Evolutionary conservation across 2,113 vertebrate genomes (phyloP), one percentile per base, ranked within the genome.

Genomic region (Xerus inauris): DNA sequence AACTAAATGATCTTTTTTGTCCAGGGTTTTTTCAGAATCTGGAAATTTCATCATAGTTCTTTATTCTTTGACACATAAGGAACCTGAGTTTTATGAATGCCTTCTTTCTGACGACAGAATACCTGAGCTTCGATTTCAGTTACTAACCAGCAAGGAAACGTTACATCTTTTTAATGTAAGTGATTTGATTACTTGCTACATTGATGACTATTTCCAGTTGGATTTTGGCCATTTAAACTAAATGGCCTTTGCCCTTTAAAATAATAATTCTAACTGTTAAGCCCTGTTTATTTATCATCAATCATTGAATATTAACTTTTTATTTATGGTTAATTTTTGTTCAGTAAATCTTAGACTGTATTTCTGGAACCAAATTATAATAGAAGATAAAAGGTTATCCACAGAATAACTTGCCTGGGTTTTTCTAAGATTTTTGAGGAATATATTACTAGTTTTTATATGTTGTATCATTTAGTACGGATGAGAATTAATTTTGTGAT

Each of bases 31-130:
- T 96, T 99, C 99, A 0, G 99, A 99, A 96, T 98, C 98, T 26
- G 98, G 99, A 16, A 96, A 98, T 30, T 99, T 99, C 97, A 99
- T 99, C 93, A 96, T 99, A 64, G 98, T 99, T 72, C 98, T 99
- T 73, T 99, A 99, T 97, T 98, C 99, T 0, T 84, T 99, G 96
- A 99, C 99, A 14, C 99, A 99, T 98, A 99, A 99, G 95, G 98
- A 99, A 65, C 99, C 99, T 10, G 99, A 99, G 96, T 99, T 99
- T 98, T 99, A 99, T 97, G 99, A 99, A 97, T 99, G 99, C 28
- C 91, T 98, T 82, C 98, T 97, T 1, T 98, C 97, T 93, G 97
- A 93, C 12, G 97, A 98, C n/a, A 97, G 96, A 45, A 97, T 92
- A 49, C 81, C 92, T 96, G 98, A 99, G 62, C 97, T 99, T 97